Percentiles rank a stretch among this genome's conserved stretches.
Evolutionary conservation across 2,888 invertebrate species (phyloP).

Genomic region (Smittia sp.): DNA sequence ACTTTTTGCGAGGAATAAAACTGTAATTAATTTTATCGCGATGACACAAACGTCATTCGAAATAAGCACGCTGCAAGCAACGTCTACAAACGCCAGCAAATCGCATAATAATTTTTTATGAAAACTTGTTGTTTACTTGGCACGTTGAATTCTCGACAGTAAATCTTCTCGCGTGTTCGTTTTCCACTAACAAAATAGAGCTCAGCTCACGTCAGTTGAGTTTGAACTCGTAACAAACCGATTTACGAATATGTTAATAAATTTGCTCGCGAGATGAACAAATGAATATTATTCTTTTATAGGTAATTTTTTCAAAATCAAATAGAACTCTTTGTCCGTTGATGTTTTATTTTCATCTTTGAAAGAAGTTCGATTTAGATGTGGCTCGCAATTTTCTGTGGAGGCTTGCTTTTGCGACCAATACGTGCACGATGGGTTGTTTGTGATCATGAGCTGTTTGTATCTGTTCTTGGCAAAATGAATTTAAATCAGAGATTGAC

Average conservation of each 20-base stretch:
- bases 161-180: neutral
- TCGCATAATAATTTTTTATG: neutral
- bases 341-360: neutral
- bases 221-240: neutral
- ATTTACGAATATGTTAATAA: constrained; percentile 23
- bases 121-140: constrained; percentile 10
- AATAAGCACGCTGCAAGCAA: neutral
- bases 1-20: constrained; percentile 15
- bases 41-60: constrained; percentile 37
- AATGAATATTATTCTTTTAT: no score
- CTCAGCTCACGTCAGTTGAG: neutral
- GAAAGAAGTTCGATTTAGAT: neutral
- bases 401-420: constrained; percentile 3
- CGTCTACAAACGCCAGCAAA: neutral
- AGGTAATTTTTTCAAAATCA: no score
- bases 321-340: no score
- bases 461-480: neutral
- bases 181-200: neutral
- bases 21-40: constrained; percentile 40
- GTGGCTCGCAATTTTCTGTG: neutral
- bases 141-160: neutral
- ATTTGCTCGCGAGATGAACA: constrained; percentile 19
- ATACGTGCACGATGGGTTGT: neutral
- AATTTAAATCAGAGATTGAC: neutral
- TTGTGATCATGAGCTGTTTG: neutral